Base-by-base conservation (phyloP, 2,797 vertebrate species). In the Hemitrygon akajei region DNA sequence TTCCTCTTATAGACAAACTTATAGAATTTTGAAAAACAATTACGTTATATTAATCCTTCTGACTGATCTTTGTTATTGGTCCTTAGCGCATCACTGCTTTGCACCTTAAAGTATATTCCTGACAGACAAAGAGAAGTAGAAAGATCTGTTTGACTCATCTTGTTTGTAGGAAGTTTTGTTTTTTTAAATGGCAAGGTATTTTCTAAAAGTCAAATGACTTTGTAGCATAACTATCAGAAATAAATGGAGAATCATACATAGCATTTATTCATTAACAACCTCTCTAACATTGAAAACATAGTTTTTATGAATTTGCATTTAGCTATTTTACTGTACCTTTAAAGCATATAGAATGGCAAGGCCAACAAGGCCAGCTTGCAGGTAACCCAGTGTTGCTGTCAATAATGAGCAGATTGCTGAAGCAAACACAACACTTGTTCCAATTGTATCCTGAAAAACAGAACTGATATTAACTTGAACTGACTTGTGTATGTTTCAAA, bases 291-390 rank as follows among this genome's bases (percentile, higher is more conserved):
- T 56, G 63, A 20, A 47, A 93, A 75, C 12, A 92, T 1, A 60
- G 25, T 27, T 60, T 60, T 86, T 86, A 86, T 3, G 58, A 76
- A 93, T 58, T 92, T 56, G 56, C 2, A 76, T 16, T 47, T 20
- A 73, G 25, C 73, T 76, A 30, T 14, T 58, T 71, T 58, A 56
- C 5, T 56, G 71, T 95, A 97, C 95, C 95, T 96, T 97, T 91
- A 97, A 93, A 80, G 96, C 95, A 95, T 96, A 97, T 20, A 95
- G 95, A 94, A 97, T 95, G 0, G 95, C 95, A 94, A 97, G 95
- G 93, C 95, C 96, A 94, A 97, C 95, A 40, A 94, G 56, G 86
- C 95, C 95, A 30, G 95, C 96, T 94, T 95, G 96, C 93, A 95
- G 82, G 75, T 93, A 95, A 93, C 94, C 94, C 82, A 94, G 95